Evolutionary conservation across 2,888 invertebrate genomes (phyloP).

Genomic region (Ligdia adustata): DNA sequence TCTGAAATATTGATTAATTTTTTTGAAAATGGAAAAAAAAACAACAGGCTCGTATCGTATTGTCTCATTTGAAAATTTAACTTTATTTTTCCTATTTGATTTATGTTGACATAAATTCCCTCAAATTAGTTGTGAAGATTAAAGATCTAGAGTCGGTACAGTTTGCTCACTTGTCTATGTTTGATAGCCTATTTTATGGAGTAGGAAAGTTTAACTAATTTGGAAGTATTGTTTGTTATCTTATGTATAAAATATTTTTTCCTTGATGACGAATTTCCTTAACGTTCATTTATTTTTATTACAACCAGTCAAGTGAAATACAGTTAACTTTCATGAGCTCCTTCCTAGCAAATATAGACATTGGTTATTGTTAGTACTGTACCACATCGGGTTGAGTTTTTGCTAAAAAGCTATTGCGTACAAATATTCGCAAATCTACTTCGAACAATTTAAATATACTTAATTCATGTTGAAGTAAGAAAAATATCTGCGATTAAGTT

Average conservation of each 20-base stretch:
- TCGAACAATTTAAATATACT: not conserved
- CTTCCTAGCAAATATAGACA: conserved; percentile 42
- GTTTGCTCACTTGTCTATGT: conserved; percentile 44
- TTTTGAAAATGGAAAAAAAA: too few species aligned
- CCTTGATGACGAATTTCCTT: not conserved
- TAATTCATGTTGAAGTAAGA: not conserved
- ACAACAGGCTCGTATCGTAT: too few species aligned
- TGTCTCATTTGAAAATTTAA: too few species aligned
- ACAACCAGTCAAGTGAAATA: conserved; percentile 2
- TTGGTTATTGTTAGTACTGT: conserved; percentile 22
- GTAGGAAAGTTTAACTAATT: conserved; percentile 14
- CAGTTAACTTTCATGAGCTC: conserved; percentile 5
- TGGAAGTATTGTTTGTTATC: too few species aligned
- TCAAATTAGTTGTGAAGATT: conserved; percentile 25
- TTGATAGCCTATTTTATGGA: conserved; percentile 25
- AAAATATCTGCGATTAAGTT: conserved; percentile 20
- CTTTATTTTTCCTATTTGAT: too few species aligned
- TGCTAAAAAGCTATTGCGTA: conserved; percentile 22
- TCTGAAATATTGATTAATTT: too few species aligned
- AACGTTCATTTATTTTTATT: not conserved
- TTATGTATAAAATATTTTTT: conserved; percentile 11
- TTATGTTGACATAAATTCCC: too few species aligned
- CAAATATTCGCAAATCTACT: not conserved
- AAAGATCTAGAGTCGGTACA: conserved; percentile 29
- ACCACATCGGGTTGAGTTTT: conserved; percentile 31